Evolutionary conservation across 2,888 invertebrate genomes (phyloP), one percentile per base, ranked within the genome.

Genomic region (Caenorhabditis wallacei): DNA sequence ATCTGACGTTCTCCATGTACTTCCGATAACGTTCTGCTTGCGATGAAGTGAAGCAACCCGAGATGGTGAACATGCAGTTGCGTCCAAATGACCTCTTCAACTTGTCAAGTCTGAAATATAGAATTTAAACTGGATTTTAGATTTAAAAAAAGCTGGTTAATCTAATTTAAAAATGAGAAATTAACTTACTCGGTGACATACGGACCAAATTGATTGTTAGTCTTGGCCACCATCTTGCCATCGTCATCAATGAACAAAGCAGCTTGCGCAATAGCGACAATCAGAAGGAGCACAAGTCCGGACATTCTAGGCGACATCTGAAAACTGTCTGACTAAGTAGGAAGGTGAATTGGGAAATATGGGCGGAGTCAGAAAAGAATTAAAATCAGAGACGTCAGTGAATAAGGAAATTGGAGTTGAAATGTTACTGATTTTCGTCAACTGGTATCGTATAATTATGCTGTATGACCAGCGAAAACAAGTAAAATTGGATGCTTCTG

Each of bases 1-100:
- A 80, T 40, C 71, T 70, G 51, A 84, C 80, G 64, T 80, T 80
- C 24, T 84, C 84, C 84, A 84, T 80, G 66, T 80, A 84, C 13
- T 75, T 80, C 16, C 84, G 69, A 37, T 84, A 84, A 18, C 84
- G 75, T 68, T 84, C 80, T 3, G 70, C 80, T 48, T 84, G 84
- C n/a, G 75, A 71, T 3, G 80, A 43, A 11, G 84, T 84, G 71
- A 84, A 80, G 57, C 84, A 84, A 16, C 80, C 75, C 11, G 75
- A 30, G 46, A 84, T 80, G 16, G 75, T 64, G 56, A 84, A 68
- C 70, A 84, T 68, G 51, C 84, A 84, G 48, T 84, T 80, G 40
- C 80, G 69, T 16, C 84, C 84, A 26, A 84, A 76, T 22, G 80
- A 80, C 63, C 84, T 75, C 48, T 84, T 84, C 71, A 84, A 13